Evolutionary conservation across 2,888 invertebrate genomes (phyloP), one percentile per base, ranked within the genome.

Genomic region (Tenthredo livida): DNA sequence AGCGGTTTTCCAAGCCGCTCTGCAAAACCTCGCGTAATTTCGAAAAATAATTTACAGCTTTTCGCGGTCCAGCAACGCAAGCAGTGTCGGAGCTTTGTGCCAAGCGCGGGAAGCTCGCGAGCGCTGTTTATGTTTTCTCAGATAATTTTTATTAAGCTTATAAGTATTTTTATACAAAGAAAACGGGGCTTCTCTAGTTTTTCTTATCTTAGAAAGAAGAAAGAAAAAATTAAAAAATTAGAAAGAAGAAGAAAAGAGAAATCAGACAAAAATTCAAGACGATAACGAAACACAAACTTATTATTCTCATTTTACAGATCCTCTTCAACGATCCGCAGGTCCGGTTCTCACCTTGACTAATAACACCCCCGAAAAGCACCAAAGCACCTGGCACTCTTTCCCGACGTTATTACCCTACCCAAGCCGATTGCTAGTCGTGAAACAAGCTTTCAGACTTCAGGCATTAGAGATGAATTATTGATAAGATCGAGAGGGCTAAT

Each of bases 121-220:
- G 12, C 40, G 80, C 37, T 80, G 80, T 80, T 80, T 80, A 80
- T 80, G 80, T 80, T 80, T 58, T 80, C 61, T 40, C 47, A 61
- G 80, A 80, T 80, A 80, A 80, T 80, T 80, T 80, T 80, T 61
- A 78, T 78, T n/a, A 78, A 78, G 78, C 78, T 80, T 80, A 80
- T 80, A 80, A 80, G 80, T 80, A 80, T 80, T 80, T 61, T 80
- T 17, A 40, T n/a, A 80, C 80, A 80, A 80, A 80, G 80, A 80
- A 29, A 80, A 40, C 21, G 58, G 61, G 61, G 40, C 58, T 58
- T 61, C 33, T 78, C 17, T 80, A 80, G 58, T 80, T 80, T 80
- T 17, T 37, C 58, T 80, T 80, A 80, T 80, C 80, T 80, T 6
- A 12, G 15, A 40, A 40, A 37, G 17, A 12, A 15, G n/a, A 9